Evolutionary conservation across 1,140 invertebrate species (phyloP), one percentile per base, ranked within the genome.

Genomic region (Hylaeus volcanicus): DNA sequence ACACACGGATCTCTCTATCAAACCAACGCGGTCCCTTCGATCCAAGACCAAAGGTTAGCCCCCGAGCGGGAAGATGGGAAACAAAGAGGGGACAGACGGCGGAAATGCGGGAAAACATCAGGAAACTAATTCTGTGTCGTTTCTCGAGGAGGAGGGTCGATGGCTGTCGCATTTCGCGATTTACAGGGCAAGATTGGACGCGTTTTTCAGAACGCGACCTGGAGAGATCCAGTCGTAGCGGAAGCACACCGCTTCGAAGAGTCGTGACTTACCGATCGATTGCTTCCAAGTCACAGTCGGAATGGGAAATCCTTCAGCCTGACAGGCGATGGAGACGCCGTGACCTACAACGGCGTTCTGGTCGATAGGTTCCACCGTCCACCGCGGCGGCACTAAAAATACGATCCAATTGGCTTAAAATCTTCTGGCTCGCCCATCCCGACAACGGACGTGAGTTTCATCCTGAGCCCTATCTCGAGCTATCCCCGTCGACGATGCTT

Each of bases 271-370:
- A 95, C 96, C 96, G 78, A 97, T 95, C 81, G 97, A 96, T 94
- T 97, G 97, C 89, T 96, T 97, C 98, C 98, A 99, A 45, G 96
- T 96, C 66, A 98, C 96, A 2, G 94, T 95, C 1, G 98, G 98
- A 85, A 95, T 95, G 0, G 98, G 98, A 90, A 98, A 98, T 55
- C 98, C 98, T 80, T 97, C 96, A 1, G 98, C 97, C 92, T 97
- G 96, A 90, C 98, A 99, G 90, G 98, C 96, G n/a, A 99, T 93
- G 39, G 95, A 95, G n/a, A 98, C 96, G 89, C 96, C 95, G 86
- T 97, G 95, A 53, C 97, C 96, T 15, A 97, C 96, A 74, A 97
- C 96, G 11, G 97, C 97, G 85, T 96, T 97, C 26, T 96, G 95
- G 91, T 99, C 97, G 87, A 95, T 94, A 8, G 98, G 98, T 91